Evolutionary conservation across 2,888 invertebrate species (phyloP), one percentile per base, ranked within the genome.

Genomic region (Aspidiotus destructor): DNA sequence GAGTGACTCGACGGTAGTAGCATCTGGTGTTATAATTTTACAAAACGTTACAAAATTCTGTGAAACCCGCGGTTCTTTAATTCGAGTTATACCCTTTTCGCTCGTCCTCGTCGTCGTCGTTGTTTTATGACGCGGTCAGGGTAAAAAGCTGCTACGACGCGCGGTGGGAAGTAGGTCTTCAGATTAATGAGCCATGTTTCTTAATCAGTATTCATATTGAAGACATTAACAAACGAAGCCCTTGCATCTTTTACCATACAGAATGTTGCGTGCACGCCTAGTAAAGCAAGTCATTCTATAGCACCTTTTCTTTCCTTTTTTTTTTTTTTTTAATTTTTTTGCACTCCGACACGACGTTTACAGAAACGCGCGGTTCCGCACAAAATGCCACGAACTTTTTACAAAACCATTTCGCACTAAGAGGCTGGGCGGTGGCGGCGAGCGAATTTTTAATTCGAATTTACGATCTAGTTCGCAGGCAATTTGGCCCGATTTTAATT

Each of bases 161-260:
- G 48, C 48, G 48, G 28, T 28, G 28, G 28, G 28, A 28, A 28
- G 28, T 40, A 13, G 10, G 16, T 28, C 28, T 10, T 28, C 28
- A 58, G 40, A 58, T 58, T 58, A 58, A 58, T 58, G 58, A 58
- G 58, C 58, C 58, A 28, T 28, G 58, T 58, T 58, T 58, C 58
- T 58, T 58, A 58, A 58, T 58, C 58, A 58, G 58, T 58, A 58
- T 58, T 58, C 58, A 58, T 58, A 28, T 16, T 15, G 40, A 58
- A 58, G 58, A 58, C 58, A 58, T 58, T 58, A 58, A 58, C 9
- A 58, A 58, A 17, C 48, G 48, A 48, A 11, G 48, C n/a, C 28
- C 48, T 48, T 48, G 48, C 48, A 28, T 28, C 28, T 28, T 28
- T 28, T 28, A 28, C 28, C 5, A 28, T 5, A 28, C 28, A 48